Evolutionary conservation across 1,140 invertebrate species (phyloP).

Genomic region (Pollicipes pollicipes): DNA sequence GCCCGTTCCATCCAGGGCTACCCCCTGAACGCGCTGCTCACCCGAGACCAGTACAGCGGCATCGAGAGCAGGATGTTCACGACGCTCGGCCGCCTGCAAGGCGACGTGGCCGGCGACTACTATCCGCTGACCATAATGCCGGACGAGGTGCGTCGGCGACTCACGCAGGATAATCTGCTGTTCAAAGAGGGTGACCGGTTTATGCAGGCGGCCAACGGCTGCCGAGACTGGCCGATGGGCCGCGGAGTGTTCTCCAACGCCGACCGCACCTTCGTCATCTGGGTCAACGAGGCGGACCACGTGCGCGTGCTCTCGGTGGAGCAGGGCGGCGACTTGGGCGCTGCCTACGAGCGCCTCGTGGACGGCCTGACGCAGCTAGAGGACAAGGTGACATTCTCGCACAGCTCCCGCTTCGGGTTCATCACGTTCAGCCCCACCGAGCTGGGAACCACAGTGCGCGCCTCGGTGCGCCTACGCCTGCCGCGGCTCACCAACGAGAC

Average conservation of each 20-base stretch:
- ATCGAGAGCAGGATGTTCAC: neutral
- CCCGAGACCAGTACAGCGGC: constrained; percentile 10
- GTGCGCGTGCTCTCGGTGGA: constrained; percentile 94
- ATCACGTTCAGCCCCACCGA: constrained; percentile 65
- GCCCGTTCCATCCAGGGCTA: constrained; percentile 52
- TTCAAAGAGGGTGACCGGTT: constrained; percentile 87
- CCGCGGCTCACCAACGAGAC: constrained; percentile 61
- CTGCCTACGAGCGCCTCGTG: constrained; percentile 16
- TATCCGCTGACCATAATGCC: constrained; percentile 47
- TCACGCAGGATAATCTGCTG: constrained; percentile 90
- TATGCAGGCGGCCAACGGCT: constrained; percentile 63
- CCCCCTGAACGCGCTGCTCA: constrained; percentile 31
- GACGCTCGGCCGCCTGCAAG: constrained; percentile 51
- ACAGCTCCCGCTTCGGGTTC: constrained; percentile 59
- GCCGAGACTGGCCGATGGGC: constrained; percentile 84
- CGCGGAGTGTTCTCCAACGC: constrained; percentile 94
- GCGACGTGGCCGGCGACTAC: constrained; percentile 47
- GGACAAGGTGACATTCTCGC: constrained; percentile 45
- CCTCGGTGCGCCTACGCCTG: constrained; percentile 59
- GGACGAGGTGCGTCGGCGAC: constrained; percentile 76
- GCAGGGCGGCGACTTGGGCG: constrained; percentile 65
- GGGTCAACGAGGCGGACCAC: constrained; percentile 96
- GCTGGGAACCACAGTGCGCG: constrained; percentile 67
- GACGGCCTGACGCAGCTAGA: constrained; percentile 37
- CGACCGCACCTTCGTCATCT: constrained; percentile 87